Base-by-base conservation (phyloP, 2,113 vertebrate species). In the Puntigrus tetrazona region DNA sequence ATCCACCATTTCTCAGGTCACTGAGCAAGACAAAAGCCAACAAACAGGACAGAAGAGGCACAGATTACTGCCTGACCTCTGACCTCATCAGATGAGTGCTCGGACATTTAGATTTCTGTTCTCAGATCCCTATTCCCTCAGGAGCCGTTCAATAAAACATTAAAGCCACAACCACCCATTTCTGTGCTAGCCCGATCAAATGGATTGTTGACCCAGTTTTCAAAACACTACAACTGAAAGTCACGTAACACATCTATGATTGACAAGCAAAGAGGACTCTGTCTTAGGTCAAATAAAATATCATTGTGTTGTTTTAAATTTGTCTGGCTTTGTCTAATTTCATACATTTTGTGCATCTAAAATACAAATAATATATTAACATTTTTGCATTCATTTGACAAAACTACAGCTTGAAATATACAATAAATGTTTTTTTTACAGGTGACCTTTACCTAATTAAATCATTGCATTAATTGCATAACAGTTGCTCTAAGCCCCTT, bases 21-120 rank as follows among this genome's bases (percentile, higher is more conserved):
- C 16, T 27, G 75, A 52, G 59, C 22, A 20, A 55, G 20, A 50
- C 74, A 25, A 27, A 78, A n/a, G 13, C 16, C 22, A 78, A 84
- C 65, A 8, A 78, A 69, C 83, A 69, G 31, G 45, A 57, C 63
- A 78, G 20, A 78, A 36, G 61, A 50, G 50, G 73, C 74, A 57
- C 45, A 84, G 75, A 84, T 59, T 78, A 69, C n/a, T 67, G 43
- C 61, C 25, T 84, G 74, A 65, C 63, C 75, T 84, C 25, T 69
- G 41, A 73, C 22, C 47, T 61, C 20, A 22, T 43, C 57, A 16
- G 36, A 41, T 43, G 6, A 70, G 20, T 22, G 29, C 43, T 52
- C 4, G 11, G 38, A 83, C 70, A 63, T 41, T 25, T 43, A 61
- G 52, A 76, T 59, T 63, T 45, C 27, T 31, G 45, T 50, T 72